Base-by-base conservation (phyloP, 2,888 invertebrate genomes). In the Drosophila eohydei region DNA sequence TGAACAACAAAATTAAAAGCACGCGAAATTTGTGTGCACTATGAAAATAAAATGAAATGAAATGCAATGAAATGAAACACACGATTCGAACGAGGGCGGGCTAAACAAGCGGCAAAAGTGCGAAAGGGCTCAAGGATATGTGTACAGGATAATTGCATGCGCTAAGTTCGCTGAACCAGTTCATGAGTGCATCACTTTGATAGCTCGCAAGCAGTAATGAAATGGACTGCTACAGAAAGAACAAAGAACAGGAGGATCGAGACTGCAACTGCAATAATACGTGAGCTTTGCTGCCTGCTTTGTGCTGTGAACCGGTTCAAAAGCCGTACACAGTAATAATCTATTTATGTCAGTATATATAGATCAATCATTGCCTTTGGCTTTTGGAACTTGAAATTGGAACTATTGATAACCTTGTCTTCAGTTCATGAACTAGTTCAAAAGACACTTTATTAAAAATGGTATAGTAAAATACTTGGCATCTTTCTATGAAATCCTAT, bases 1-100 rank as follows among this genome's bases (percentile, higher is more conserved):
- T 77, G 46, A 77, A 61, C 77, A 80, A 78, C 71, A 74, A 80
- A 78, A 80, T 78, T 78, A 80, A 78, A 74, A 78, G 78, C 80
- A 80, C 74, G 80, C 80, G 62, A 78, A 68, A 67, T 65, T 60
- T 74, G 68, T 69, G 63, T 65, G 51, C 71, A 46, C 64, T 59
- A 59, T 57, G 63, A 58, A 70, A 66, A 57, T 60, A 63, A 55
- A 69, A 51, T 52, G 9, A 36, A 38, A 56, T 36, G 26, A 28
- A 46, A 46, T 34, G 28, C 8, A 48, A 54, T 26, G 41, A 5
- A n/a, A 41, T 11, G 41, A 2, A 11, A 54, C 26, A 28, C 16
- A 21, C 34, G 41, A 36, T 40, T 28, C 38, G 16, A 64, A 68
- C 72, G 63, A 46, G 77, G 58, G 63, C 44, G 54, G 9, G 16